Evolutionary conservation across 2,888 invertebrate genomes (phyloP).

Genomic region (Belgica antarctica): DNA sequence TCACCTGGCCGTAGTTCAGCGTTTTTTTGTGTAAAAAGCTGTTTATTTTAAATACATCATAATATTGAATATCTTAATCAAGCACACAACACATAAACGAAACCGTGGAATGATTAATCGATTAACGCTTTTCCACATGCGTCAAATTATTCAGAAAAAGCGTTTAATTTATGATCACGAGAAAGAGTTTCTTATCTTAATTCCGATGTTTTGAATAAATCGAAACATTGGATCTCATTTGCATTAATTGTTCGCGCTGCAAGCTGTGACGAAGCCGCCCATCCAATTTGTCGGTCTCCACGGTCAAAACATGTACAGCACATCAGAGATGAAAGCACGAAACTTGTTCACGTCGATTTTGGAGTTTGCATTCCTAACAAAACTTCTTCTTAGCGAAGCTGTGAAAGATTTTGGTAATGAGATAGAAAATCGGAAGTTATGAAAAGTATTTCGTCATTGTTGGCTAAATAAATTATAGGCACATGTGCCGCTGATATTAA

Average conservation of each 20-base stretch:
- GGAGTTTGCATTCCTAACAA: not conserved
- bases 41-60: not conserved
- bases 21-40: too few species aligned
- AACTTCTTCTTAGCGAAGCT: not conserved
- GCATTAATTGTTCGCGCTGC: not conserved
- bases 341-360: not conserved
- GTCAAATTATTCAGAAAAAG: not conserved
- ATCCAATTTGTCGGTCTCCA: not conserved
- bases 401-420: conserved; percentile 3
- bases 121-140: not conserved
- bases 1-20: too few species aligned
- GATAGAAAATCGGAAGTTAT: not conserved
- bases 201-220: not conserved
- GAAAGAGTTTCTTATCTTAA: conserved; percentile 5
- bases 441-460: not conserved
- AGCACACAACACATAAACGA: not conserved
- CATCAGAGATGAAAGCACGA: too few species aligned
- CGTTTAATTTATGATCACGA: conserved; percentile 1
- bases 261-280: not conserved
- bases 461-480: not conserved
- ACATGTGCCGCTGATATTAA: not conserved
- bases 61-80: conserved; percentile 20
- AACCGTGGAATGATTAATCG: conserved; percentile 27
- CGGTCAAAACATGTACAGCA: not conserved
- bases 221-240: conserved; percentile 9